Percentiles rank a stretch among this genome's conserved stretches.
These are phyloP conservation scores for Clarias platycephalus DNA, from an alignment of 2,797 vertebrate species.

Conservation along the genomic window DNA sequence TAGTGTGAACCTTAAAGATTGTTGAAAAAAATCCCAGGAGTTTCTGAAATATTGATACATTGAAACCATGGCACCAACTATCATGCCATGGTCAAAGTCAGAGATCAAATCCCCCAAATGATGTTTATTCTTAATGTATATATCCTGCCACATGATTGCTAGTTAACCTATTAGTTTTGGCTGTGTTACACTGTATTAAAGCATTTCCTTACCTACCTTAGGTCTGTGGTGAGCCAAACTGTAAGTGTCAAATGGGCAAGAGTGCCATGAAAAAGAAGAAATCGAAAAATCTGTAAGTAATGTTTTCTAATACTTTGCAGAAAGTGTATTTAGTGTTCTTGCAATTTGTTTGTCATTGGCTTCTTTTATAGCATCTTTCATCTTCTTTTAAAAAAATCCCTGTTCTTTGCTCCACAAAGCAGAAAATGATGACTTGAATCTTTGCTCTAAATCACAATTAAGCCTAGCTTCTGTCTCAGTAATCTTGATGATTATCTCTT, in stretches of 20 bases:
- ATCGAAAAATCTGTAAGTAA: slow-evolving; percentile 65
- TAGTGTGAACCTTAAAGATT: not conserved
- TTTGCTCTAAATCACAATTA: slow-evolving; percentile 17
- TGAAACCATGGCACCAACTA: not conserved
- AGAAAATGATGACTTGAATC: not conserved
- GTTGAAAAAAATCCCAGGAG: not conserved
- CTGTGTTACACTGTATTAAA: not conserved
- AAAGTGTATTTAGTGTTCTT: not conserved
- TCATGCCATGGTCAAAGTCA: not conserved
- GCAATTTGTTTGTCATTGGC: not conserved
- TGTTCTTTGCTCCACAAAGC: not conserved
- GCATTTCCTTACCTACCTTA: slow-evolving; percentile 11
- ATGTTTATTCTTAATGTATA: not conserved
- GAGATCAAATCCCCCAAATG: not conserved
- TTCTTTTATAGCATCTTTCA: not conserved
- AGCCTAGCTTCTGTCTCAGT: slow-evolving; percentile 1
- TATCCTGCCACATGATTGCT: not conserved
- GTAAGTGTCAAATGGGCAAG: slow-evolving; percentile 60
- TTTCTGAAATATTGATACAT: not conserved
- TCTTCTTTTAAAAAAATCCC: not conserved
- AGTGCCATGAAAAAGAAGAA: slow-evolving; percentile 62
- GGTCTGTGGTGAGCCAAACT: slow-evolving; percentile 56
- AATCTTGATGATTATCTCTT: slow-evolving; percentile 27
- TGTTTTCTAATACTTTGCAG: not conserved
- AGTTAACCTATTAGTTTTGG: not conserved